Percentiles rank a stretch among this genome's conserved stretches.
These are phyloP conservation scores for Periplaneta americana DNA, from an alignment of 1,140 invertebrate species.

Conservation along the genomic window DNA sequence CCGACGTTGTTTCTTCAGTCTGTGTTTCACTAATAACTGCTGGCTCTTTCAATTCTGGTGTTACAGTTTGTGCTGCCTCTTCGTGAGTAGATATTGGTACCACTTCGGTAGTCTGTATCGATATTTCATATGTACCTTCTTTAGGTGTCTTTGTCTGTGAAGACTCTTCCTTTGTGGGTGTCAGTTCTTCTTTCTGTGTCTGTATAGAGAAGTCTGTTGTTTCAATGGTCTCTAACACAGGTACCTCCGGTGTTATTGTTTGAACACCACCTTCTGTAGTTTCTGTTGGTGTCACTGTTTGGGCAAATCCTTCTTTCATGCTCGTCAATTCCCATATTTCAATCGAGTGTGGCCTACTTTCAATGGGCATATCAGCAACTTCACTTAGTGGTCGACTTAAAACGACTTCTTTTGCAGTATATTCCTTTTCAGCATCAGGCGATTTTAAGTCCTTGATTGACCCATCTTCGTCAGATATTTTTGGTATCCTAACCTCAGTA, in stretches of 20 bases:
- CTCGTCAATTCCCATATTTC: not conserved
- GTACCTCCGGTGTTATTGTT: conserved; percentile 2
- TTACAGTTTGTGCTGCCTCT: conserved; percentile 3
- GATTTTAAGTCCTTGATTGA: not conserved
- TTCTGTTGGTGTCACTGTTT: conserved; percentile 17
- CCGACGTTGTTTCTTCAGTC: not conserved
- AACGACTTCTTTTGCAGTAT: not conserved
- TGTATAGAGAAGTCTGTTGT: conserved; percentile 2
- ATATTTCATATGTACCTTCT: conserved; percentile 27
- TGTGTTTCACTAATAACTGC: too few relatives aligned
- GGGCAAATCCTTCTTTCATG: conserved; percentile 4
- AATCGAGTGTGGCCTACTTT: not conserved
- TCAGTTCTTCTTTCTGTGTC: conserved; percentile 2
- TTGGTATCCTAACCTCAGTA: not conserved
- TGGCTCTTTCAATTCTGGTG: too few relatives aligned
- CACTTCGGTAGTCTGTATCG: conserved; percentile 18
- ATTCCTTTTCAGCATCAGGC: not conserved
- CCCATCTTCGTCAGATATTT: not conserved
- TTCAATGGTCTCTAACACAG: not conserved
- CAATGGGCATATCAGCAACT: not conserved
- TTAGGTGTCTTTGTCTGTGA: not conserved
- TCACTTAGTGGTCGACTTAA: not conserved
- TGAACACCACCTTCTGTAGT: not conserved
- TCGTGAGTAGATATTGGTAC: not conserved
- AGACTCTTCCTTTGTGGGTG: not conserved